phyloP scores from a whole-genome alignment of 1,140 invertebrate species.

The Penaeus chinensis region DNA sequence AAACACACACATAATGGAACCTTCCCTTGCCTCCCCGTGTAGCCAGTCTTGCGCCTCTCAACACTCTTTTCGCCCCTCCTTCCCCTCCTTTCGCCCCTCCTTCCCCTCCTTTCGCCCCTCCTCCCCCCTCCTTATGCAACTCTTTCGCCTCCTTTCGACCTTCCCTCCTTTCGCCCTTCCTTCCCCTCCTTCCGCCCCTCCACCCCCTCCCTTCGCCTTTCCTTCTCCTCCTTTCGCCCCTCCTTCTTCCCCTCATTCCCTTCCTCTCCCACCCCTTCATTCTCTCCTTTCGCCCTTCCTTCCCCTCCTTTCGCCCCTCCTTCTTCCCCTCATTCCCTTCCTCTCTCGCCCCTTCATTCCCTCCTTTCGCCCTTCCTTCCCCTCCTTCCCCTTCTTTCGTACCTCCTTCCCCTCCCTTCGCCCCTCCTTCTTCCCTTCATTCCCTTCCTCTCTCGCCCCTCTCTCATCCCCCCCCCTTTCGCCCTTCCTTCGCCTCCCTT shows the following conservation, averaged over 20 bases:
- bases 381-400: background rate
- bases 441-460: background rate
- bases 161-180: background rate
- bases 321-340: background rate
- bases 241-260: background rate
- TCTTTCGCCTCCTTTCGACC: no score
- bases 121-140: no score
- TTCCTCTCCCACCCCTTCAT: background rate
- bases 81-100: background rate
- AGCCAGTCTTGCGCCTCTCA: no score
- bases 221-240: background rate
- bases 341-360: background rate
- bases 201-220: no score
- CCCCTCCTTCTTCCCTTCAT: background rate
- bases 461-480: background rate
- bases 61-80: no score
- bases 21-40: no score
- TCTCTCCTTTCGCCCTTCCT: no score
- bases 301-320: background rate
- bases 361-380: background rate
- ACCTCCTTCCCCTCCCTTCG: background rate
- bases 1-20: no score
- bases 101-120: no score
- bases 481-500: background rate
- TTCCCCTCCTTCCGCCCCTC: background rate